Evolutionary conservation across 2,113 vertebrate genomes (phyloP), one percentile per base, ranked within the genome.

Genomic region (Pyxicephalus adspersus): DNA sequence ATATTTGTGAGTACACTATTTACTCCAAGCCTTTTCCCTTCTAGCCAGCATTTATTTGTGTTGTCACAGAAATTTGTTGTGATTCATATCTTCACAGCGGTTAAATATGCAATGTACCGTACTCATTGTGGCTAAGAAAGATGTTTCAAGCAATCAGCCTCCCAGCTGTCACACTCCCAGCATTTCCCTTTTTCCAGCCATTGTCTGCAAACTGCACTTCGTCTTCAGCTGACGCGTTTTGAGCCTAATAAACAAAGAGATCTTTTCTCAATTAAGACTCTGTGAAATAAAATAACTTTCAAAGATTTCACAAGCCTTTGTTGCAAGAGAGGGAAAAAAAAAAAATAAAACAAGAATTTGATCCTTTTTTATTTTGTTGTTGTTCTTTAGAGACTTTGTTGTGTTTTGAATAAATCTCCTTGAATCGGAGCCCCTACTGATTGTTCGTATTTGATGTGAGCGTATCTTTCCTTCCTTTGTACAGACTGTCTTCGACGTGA

Each of bases 1-100:
- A 9, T 45, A 45, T 84, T n/a, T 86, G 19, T 19, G 5, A 52
- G 20, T 86, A 74, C 15, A 60, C n/a, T 60, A 15, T 66, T 51
- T 51, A 20, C 67, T 52, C 26, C 15, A 9, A 23, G 23, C 34
- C 11, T 2, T 16, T 63, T 15, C n/a, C 38, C 22, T 67, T 67
- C 31, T 3, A 11, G 28, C 34, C 11, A 23, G 2, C 7, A 26
- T 25, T 71, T 25, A 71, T 45, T 51, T 25, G 23, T 23, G 15
- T 54, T 50, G 65, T 50, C 16, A 63, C 3, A 50, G 73, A 63
- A 34, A 63, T 25, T 7, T 76, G 31, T 76, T 5, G n/a, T 17
- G 19, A 73, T 58, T 55, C 29, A 26, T 63, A 50, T 75, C 31
- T 60, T 60, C 72, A 19, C 57, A 51, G 74, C 60, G 28, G 55